Percentiles rank a stretch among this genome's conserved stretches.
phyloP scores from a whole-genome alignment of 2,797 vertebrate species.

The Tragelaphus oryx region DNA sequence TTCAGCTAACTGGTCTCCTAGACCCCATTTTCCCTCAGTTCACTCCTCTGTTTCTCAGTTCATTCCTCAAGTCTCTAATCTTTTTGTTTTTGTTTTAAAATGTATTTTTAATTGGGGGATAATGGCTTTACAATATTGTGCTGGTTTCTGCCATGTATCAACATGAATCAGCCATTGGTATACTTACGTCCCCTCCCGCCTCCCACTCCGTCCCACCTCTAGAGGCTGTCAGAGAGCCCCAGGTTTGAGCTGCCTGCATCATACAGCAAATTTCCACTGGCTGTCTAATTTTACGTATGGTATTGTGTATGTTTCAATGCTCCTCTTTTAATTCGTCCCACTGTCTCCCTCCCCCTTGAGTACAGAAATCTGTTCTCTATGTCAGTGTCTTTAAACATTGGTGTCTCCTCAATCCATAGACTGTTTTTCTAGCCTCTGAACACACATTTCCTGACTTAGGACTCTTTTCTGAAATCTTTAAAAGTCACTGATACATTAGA shows the following conservation, averaged over 20 bases:
- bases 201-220: not conserved
- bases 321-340: fast-evolving
- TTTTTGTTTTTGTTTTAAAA: not conserved
- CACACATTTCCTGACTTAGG: not conserved
- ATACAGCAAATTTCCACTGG: not conserved
- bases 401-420: not conserved
- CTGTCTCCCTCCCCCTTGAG: not conserved
- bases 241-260: not conserved
- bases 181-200: not conserved
- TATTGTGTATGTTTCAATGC: not conserved
- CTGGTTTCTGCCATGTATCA: not conserved
- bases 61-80: not conserved
- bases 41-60: not conserved
- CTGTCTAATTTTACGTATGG: not conserved
- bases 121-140: not conserved
- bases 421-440: not conserved
- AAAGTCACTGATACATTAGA: not conserved
- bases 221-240: not conserved
- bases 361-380: not conserved
- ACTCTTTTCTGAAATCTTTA: not conserved
- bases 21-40: not conserved
- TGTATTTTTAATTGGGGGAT: not conserved
- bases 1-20: not conserved
- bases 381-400: not conserved
- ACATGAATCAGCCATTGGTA: not conserved